These are phyloP conservation scores for Spodoptera littoralis DNA, from an alignment of 2,888 invertebrate genomes.

Conservation along the genomic window DNA sequence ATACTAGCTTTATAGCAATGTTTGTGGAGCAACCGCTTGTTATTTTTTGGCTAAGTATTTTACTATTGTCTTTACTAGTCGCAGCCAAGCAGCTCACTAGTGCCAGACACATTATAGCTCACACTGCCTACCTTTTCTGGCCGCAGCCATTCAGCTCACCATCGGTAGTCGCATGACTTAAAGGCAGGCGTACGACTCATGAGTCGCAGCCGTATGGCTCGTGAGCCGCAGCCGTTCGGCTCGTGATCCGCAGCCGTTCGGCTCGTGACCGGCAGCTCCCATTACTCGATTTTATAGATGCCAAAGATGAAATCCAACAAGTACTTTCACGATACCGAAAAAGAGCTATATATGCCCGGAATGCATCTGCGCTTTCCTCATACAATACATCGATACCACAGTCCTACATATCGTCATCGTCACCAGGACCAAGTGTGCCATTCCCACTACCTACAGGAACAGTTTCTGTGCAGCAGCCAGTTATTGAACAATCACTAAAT, in stretches of 20 bases:
- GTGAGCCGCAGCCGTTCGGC: slow-evolving; percentile 5
- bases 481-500: no score
- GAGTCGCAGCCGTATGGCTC: slow-evolving; percentile 8
- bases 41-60: no score
- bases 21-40: no score
- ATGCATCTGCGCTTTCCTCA: no score
- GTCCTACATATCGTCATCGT: no score
- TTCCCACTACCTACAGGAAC: no score
- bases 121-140: neutral
- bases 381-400: no score
- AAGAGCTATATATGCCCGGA: neutral
- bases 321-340: neutral
- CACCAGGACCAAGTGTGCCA: no score
- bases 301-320: neutral
- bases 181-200: neutral
- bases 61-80: neutral
- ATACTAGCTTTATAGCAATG: no score
- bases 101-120: neutral
- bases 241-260: slow-evolving; percentile 3
- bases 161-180: neutral
- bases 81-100: slow-evolving; percentile 8
- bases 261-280: slow-evolving; percentile 5
- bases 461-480: no score
- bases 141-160: slow-evolving; percentile 1
- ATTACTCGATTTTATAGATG: neutral